Base-by-base conservation (phyloP, 2,888 invertebrate genomes). In the Macroteleia sp. region DNA sequence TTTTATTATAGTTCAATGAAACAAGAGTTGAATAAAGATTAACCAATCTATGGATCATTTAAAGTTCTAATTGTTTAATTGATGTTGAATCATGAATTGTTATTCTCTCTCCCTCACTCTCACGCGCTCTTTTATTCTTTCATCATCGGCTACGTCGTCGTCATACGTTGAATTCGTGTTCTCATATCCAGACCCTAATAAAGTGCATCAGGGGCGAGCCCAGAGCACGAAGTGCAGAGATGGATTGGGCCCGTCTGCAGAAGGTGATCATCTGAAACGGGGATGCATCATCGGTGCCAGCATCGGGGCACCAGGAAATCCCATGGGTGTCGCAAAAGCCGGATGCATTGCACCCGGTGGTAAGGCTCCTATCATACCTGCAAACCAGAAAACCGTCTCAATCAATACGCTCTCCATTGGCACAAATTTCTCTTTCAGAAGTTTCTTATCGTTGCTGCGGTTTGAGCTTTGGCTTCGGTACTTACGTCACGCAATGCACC, bases 231-330 rank as follows among this genome's bases (percentile, higher is more conserved):
- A 92, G 91, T 92, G 92, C 92, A 92, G 89, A 85, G 91, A 91
- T 91, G 92, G 91, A 89, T 88, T 92, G 92, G 90, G 89, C 90
- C 92, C 92, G 91, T 92, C 92, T 89, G 91, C 89, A 79, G 92
- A 91, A 90, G 94, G 93, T 92, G 95, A 95, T 96, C 96, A 97
- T 94, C 96, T 96, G 94, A 94, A 97, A 92, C 96, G 95, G 84
- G 96, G 96, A 92, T 95, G 96, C 96, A 97, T 96, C 94, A 95
- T 93, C 79, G 93, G 93, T 84, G 94, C 92, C 88, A 93, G 89
- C 91, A 92, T 92, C 76, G 92, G 92, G 82, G 90, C 92, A 81
- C 92, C 93, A 69, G 92, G 93, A 87, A 93, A 93, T 73, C 91
- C 92, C 91, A 92, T 92, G 82, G 93, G 93, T 83, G 91, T 87